phyloP scores from a whole-genome alignment of 2,113 vertebrate species.

The Ctenomys sociabilis region DNA sequence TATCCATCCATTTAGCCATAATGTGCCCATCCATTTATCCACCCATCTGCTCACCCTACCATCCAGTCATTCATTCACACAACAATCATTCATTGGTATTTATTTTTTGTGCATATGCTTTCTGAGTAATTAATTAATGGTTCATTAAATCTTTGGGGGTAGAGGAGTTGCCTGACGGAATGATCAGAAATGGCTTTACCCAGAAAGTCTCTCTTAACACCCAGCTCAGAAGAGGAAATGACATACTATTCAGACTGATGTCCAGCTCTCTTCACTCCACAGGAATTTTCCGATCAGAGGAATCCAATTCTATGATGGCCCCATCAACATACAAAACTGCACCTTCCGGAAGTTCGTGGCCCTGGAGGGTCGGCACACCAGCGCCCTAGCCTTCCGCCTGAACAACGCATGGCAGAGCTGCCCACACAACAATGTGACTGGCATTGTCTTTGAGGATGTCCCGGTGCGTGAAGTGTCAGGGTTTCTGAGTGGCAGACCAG shows the following conservation, averaged over 20 bases:
- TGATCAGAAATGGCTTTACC: background rate
- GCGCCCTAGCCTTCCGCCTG: slow-evolving; percentile 96
- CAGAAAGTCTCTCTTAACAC: background rate
- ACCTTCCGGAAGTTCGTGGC: slow-evolving; percentile 95
- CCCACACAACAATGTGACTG: slow-evolving; percentile 95
- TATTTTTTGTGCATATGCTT: fast-evolving
- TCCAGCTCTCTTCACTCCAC: background rate
- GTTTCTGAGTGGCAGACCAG: background rate
- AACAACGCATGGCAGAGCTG: slow-evolving; percentile 99
- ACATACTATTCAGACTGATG: fast-evolving
- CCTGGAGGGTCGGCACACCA: slow-evolving; percentile 94
- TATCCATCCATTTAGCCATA: background rate
- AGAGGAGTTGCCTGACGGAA: no score
- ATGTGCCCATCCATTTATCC: background rate
- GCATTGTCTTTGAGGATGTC: slow-evolving; percentile 92
- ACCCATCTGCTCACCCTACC: background rate
- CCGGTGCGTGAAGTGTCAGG: slow-evolving; percentile 89
- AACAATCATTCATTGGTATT: background rate
- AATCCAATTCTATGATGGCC: slow-evolving; percentile 97
- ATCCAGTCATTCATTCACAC: background rate
- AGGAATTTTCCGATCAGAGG: slow-evolving; percentile 97
- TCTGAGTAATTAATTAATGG: background rate
- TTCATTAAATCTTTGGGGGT: background rate
- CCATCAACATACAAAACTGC: slow-evolving; percentile 95
- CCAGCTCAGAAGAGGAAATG: background rate